phyloP scores from a whole-genome alignment of 2,113 vertebrate species.

The sheep (Ovis aries) region ARS-UI_Ramb_v3.0 NC_056055.1:30903001-30903500 shows the following conservation, averaged over 20 bases:
- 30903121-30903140: background rate
- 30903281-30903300: conserved; percentile 1
- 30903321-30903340: background rate
- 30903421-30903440: background rate
- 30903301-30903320: background rate
- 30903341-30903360: background rate
- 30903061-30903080: conserved; percentile 48
- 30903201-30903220: background rate
- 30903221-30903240: background rate
- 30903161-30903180: background rate
- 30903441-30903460: background rate
- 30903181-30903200: background rate
- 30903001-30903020: conserved; percentile 70
- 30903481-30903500: background rate
- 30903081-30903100: conserved; percentile 49
- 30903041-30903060: conserved; percentile 69
- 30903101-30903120: conserved; percentile 39
- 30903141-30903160: background rate
- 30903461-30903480: background rate
- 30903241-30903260: background rate
- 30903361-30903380: background rate
- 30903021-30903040: conserved; percentile 69
- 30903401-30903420: background rate
- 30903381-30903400: background rate
- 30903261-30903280: background rate